Evolutionary conservation across 2,113 vertebrate genomes (phyloP).

Genomic region (Phyllostomus discolor): DNA sequence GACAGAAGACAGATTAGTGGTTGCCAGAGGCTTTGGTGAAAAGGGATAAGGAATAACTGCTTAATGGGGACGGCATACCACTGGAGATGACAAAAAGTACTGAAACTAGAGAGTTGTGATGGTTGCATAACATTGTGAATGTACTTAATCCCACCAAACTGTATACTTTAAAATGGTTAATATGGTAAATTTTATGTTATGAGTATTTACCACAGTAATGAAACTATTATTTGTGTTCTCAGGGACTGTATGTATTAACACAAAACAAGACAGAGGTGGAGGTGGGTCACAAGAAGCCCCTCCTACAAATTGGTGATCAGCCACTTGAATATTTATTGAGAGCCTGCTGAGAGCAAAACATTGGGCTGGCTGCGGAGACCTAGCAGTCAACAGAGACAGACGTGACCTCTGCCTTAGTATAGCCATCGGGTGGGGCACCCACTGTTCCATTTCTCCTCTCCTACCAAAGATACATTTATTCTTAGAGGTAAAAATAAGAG

Average conservation of each 20-base stretch:
- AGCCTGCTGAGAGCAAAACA: not conserved
- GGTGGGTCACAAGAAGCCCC: not conserved
- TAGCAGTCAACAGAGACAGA: not conserved
- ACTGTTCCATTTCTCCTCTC: not conserved
- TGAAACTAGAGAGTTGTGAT: not conserved
- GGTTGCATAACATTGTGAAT: not conserved
- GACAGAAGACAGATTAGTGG: not conserved
- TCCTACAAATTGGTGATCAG: not conserved
- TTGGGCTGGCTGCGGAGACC: not conserved
- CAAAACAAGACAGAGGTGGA: not conserved
- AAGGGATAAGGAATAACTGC: not conserved
- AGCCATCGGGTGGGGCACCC: not conserved
- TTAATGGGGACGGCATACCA: not conserved
- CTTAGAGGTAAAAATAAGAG: not conserved
- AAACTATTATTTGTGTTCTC: not conserved
- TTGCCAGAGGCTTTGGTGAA: not conserved
- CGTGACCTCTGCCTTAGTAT: not conserved
- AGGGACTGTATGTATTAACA: not conserved
- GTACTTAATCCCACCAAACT: not conserved
- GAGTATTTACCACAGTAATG: not conserved
- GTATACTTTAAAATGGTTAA: not conserved
- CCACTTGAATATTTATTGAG: not conserved
- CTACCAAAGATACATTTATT: not conserved
- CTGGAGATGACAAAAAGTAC: not conserved
- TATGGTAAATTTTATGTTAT: not conserved